Conservation (phyloP, 1,140 invertebrate species). For the Cecropterus lyciades region DNA sequence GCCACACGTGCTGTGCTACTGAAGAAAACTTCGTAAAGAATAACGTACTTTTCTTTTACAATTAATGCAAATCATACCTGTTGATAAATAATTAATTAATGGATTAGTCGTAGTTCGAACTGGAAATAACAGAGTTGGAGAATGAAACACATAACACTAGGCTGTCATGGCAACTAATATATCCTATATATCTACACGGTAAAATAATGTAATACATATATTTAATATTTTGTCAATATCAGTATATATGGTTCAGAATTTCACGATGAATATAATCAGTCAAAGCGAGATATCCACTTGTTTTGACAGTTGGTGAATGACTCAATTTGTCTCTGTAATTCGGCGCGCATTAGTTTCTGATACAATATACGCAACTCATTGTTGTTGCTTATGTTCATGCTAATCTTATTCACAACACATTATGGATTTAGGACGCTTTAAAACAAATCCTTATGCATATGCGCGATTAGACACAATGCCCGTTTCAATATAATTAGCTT, state of each 20-base stretch:
- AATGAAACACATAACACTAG: no score
- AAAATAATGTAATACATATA: no score
- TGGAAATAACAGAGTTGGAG: no score
- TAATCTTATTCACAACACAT: conserved; percentile 60
- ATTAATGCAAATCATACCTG: no score
- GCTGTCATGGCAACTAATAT: no score
- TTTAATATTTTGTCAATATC: neutral
- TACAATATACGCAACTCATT: conserved; percentile 45
- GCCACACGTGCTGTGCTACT: no score
- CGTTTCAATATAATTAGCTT: conserved; percentile 41
- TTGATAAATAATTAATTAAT: no score
- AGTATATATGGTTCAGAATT: conserved; percentile 13
- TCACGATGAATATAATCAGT: conserved; percentile 24
- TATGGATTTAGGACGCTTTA: conserved; percentile 63
- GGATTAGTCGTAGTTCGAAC: no score
- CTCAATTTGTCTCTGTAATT: conserved; percentile 55
- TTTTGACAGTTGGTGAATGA: conserved; percentile 48
- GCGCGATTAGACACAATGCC: conserved; percentile 46
- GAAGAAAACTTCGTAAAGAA: no score
- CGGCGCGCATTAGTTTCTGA: conserved; percentile 30
- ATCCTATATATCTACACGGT: no score
- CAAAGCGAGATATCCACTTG: conserved; percentile 43
- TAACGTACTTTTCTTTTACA: no score
- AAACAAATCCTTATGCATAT: conserved; percentile 69
- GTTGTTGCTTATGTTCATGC: conserved; percentile 52